phyloP scores from a whole-genome alignment of 2,888 invertebrate species.

The Ochlodes sylvanus region DNA sequence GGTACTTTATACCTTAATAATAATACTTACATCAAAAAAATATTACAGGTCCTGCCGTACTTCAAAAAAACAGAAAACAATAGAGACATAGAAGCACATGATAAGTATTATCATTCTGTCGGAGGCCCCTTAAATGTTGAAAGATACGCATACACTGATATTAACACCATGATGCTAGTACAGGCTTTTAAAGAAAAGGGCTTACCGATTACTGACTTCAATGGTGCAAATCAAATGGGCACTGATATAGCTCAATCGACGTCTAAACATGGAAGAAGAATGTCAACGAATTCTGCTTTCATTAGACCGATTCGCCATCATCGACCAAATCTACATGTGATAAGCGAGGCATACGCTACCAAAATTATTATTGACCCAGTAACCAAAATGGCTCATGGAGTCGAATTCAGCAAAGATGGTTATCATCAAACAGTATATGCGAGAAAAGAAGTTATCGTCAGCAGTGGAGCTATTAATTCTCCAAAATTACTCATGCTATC shows the following conservation, averaged over 20 bases:
- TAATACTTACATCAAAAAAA: no score
- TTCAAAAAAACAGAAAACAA: constrained; percentile 89
- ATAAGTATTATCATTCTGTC: constrained; percentile 84
- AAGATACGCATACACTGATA: constrained; percentile 86
- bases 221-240: constrained; percentile 85
- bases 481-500: constrained; percentile 87
- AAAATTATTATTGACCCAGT: constrained; percentile 86
- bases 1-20: no score
- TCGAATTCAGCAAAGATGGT: constrained; percentile 71
- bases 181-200: constrained; percentile 87
- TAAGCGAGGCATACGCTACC: constrained; percentile 81
- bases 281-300: constrained; percentile 87
- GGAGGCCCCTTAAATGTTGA: constrained; percentile 88
- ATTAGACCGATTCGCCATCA: constrained; percentile 87
- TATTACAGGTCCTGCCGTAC: constrained; percentile 86
- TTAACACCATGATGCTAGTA: constrained; percentile 82
- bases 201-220: constrained; percentile 84
- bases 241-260: constrained; percentile 87
- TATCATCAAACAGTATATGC: constrained; percentile 72
- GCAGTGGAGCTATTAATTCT: constrained; percentile 86
- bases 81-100: constrained; percentile 79
- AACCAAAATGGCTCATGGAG: constrained; percentile 75
- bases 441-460: constrained; percentile 86
- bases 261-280: constrained; percentile 83
- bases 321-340: constrained; percentile 79